Evolutionary conservation across 2,113 vertebrate genomes (phyloP), one percentile per base, ranked within the genome.

Genomic region (Nibea coibor): DNA sequence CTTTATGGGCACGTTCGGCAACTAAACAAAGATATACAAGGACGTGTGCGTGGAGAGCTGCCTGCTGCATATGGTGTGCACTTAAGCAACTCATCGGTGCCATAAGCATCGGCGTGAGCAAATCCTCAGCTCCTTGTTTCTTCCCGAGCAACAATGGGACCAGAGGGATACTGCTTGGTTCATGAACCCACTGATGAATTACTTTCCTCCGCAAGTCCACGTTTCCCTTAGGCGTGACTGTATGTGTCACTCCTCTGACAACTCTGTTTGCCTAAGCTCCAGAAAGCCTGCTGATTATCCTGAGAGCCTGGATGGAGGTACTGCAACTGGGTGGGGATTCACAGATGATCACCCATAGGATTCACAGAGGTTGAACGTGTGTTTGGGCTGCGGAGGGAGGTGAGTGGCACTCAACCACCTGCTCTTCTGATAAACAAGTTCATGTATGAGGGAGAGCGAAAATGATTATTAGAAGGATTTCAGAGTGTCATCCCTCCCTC

Each of bases 201-300:
- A 61, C 72, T 65, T 82, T 77, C 58, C 78, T 72, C 72, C 12
- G 45, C 65, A 56, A 76, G 76, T 85, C 82, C 67, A 47, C 35
- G 76, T 77, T 78, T 81, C 86, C 88, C 88, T 71, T 78, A 57
- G 85, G 86, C 76, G 4, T 77, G 86, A 84, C 78, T 84, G 51
- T 80, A 35, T 53, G 79, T 91, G 81, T 91, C 90, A 79, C 73
- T 86, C 61, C 83, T 88, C 76, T 92, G 93, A 94, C 92, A 90
- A 88, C 89, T 93, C 86, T 91, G 86, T 94, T 93, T 88, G 88
- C 75, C 83, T 83, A 86, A 93, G 82, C 91, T 88, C 62, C 75
- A 88, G 82, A 90, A 92, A 83, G 78, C 81, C 61, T 0, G 56
- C 84, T 86, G 87, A 94, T 90, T 87, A 91, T 76, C 85, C 67